Evolutionary conservation across 1,140 invertebrate genomes (phyloP).

Genomic region (Drosophila ercepeae): DNA sequence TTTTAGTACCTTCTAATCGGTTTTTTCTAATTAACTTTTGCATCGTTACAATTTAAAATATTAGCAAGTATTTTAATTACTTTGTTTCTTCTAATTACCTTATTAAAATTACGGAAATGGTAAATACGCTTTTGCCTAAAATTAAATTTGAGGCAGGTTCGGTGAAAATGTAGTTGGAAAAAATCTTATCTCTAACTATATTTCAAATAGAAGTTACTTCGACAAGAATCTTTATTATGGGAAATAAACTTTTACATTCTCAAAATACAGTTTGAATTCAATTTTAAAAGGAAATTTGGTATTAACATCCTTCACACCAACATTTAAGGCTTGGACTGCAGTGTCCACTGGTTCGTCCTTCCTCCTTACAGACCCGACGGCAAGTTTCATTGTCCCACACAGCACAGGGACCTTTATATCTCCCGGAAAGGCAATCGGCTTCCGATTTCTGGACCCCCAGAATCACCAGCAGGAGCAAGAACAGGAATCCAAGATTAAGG

Average conservation of each 20-base stretch:
- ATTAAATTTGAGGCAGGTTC: no score
- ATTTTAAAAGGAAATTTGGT: background rate
- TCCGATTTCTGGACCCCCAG: background rate
- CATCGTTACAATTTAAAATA: background rate
- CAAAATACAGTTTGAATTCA: background rate
- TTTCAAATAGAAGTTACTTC: no score
- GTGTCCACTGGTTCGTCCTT: slow-evolving; percentile 11
- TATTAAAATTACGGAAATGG: background rate
- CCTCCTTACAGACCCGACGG: slow-evolving; percentile 2
- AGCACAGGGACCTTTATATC: slow-evolving; percentile 10
- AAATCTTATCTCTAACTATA: no score
- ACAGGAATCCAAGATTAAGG: background rate
- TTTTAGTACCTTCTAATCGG: no score
- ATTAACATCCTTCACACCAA: slow-evolving; percentile 17
- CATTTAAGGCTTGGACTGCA: slow-evolving; percentile 12
- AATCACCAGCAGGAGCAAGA: background rate
- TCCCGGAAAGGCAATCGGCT: slow-evolving; percentile 15
- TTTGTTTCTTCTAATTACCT: background rate
- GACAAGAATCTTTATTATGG: no score
- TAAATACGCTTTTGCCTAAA: no score
- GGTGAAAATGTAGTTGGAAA: no score
- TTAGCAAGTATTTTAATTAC: background rate
- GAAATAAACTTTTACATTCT: background rate
- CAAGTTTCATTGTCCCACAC: slow-evolving; percentile 24
- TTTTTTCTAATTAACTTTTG: background rate